Conservation (phyloP, 1,140 invertebrate species). For the Pseudachorutes palmiensis region DNA sequence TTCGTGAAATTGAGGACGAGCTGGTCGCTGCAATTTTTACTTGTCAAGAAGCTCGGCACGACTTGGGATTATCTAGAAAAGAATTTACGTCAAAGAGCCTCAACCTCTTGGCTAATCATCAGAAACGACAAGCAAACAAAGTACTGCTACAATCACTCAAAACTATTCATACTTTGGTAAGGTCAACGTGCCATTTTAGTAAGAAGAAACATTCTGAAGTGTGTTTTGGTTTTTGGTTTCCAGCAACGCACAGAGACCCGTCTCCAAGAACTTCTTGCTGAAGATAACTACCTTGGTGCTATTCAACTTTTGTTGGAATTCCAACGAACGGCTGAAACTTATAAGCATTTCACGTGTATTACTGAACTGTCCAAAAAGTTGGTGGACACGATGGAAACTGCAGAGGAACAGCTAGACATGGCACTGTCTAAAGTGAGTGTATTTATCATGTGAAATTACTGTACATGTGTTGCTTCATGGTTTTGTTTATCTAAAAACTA, state of each 20-base stretch:
- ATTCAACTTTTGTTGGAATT: conserved; percentile 81
- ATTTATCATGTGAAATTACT: neutral
- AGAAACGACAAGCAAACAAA: conserved; percentile 70
- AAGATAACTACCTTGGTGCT: conserved; percentile 78
- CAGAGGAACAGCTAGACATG: conserved; percentile 82
- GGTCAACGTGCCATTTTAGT: conserved; percentile 27
- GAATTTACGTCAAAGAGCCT: conserved; percentile 77
- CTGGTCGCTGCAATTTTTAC: conserved; percentile 60
- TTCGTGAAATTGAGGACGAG: conserved; percentile 65
- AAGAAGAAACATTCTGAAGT: conserved; percentile 4
- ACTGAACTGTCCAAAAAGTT: conserved; percentile 74
- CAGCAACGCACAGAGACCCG: conserved; percentile 73
- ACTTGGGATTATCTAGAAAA: conserved; percentile 63
- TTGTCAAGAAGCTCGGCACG: conserved; percentile 59
- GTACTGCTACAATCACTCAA: conserved; percentile 67
- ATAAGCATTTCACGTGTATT: conserved; percentile 76
- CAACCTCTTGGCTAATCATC: conserved; percentile 76
- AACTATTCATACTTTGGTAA: conserved; percentile 71
- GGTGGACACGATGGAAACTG: conserved; percentile 82
- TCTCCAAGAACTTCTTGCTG: conserved; percentile 67
- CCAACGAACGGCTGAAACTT: conserved; percentile 68
- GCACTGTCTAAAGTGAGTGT: conserved; percentile 63
- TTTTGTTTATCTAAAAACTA: too few species aligned
- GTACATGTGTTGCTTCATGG: neutral
- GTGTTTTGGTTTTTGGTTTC: conserved; percentile 38